phyloP scores from a whole-genome alignment of 2,113 vertebrate species.

The Ctenodactylus gundi region DNA sequence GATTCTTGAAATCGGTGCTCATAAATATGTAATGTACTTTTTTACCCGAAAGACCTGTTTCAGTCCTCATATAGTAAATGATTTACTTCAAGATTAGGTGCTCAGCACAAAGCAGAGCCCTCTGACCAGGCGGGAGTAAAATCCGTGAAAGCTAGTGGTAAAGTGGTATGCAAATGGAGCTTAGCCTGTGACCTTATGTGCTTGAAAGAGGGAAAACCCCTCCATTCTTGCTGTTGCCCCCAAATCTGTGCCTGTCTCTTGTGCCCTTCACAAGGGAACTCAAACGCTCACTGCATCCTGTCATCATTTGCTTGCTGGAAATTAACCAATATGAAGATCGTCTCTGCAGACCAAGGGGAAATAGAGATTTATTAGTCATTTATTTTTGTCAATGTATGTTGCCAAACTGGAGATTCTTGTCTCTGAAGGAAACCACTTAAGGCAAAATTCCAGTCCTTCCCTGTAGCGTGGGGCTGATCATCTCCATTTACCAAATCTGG shows the following conservation, averaged over 20 bases:
- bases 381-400: not conserved
- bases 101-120: not conserved
- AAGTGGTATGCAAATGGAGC: not conserved
- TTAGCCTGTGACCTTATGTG: not conserved
- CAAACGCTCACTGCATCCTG: not conserved
- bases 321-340: not conserved
- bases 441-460: not conserved
- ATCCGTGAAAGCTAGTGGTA: not conserved
- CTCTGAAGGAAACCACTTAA: slow-evolving; percentile 2
- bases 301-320: not conserved
- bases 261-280: not conserved
- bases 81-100: slow-evolving; percentile 20
- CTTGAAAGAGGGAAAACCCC: not conserved
- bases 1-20: not conserved
- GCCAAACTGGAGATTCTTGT: not conserved
- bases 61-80: slow-evolving; percentile 5
- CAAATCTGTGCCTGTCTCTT: not conserved
- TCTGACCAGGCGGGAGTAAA: not conserved
- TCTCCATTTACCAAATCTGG: not conserved
- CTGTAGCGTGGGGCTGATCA: not conserved
- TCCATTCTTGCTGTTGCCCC: not conserved
- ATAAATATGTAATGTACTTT: slow-evolving; percentile 44
- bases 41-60: not conserved
- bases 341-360: not conserved
- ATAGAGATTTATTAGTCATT: not conserved